Percentiles rank a stretch among this genome's conserved stretches.
Conservation (phyloP, 2,113 vertebrate genomes). For the Pedetes capensis region DNA sequence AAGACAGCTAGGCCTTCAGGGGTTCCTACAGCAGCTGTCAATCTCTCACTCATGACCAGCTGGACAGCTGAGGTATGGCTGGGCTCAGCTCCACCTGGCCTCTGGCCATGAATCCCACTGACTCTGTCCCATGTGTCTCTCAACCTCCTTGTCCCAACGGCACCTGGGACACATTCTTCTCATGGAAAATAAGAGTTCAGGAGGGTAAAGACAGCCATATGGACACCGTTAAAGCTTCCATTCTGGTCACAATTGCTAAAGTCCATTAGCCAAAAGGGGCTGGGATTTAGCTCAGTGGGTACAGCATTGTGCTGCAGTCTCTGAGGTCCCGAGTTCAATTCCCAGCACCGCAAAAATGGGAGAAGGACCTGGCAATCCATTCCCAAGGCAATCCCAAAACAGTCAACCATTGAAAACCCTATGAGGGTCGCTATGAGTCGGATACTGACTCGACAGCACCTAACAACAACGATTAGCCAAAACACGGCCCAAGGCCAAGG, state of each 20-base stretch:
- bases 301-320: too few relatives aligned
- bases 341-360: too few relatives aligned
- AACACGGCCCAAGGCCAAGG: not conserved
- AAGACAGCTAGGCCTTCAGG: not conserved
- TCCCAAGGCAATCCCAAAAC: too few relatives aligned
- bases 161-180: accelerated
- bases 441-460: too few relatives aligned
- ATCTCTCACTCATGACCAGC: accelerated
- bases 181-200: not conserved
- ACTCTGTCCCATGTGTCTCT: too few relatives aligned
- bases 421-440: too few relatives aligned
- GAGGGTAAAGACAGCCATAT: not conserved
- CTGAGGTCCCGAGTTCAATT: too few relatives aligned
- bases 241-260: not conserved
- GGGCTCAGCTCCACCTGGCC: not conserved
- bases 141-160: not conserved
- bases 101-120: not conserved
- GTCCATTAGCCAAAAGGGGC: not conserved
- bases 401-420: too few relatives aligned
- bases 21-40: accelerated
- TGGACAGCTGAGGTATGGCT: not conserved
- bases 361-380: too few relatives aligned
- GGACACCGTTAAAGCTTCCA: not conserved
- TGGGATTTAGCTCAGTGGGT: too few relatives aligned
- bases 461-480: too few relatives aligned